These are phyloP conservation scores for Lamprotornis superbus DNA, from an alignment of 2,113 vertebrate genomes.

Conservation along the genomic window DNA sequence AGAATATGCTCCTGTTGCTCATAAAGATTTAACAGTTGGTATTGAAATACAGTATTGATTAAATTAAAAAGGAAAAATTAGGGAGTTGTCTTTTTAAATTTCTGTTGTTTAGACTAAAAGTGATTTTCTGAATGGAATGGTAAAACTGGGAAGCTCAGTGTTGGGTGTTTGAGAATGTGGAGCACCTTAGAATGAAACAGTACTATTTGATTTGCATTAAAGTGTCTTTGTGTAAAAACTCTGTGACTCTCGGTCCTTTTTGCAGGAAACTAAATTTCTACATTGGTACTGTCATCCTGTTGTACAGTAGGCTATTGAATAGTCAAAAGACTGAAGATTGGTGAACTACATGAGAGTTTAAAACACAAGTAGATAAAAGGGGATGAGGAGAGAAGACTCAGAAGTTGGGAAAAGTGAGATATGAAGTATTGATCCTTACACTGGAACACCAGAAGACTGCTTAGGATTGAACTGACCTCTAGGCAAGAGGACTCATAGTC, in stretches of 20 bases:
- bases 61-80: background rate
- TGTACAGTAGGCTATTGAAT: background rate
- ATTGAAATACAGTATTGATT: slow-evolving; percentile 7
- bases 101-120: background rate
- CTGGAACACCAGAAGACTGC: background rate
- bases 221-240: slow-evolving; percentile 38
- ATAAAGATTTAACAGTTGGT: background rate
- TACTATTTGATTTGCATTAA: slow-evolving; percentile 42
- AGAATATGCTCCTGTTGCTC: background rate
- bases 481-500: background rate
- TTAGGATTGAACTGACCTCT: background rate
- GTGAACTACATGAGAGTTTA: background rate
- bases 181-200: background rate
- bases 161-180: background rate
- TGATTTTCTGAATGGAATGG: background rate
- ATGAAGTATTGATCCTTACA: background rate
- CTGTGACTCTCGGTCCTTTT: slow-evolving; percentile 6
- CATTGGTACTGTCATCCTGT: background rate
- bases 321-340: background rate
- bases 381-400: background rate
- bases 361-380: background rate
- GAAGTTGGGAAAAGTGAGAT: background rate
- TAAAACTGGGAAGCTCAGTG: background rate
- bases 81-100: background rate
- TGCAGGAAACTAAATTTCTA: background rate